phyloP scores from a whole-genome alignment of 2,113 vertebrate genomes.

The Tenebrosternarchus preto region DNA sequence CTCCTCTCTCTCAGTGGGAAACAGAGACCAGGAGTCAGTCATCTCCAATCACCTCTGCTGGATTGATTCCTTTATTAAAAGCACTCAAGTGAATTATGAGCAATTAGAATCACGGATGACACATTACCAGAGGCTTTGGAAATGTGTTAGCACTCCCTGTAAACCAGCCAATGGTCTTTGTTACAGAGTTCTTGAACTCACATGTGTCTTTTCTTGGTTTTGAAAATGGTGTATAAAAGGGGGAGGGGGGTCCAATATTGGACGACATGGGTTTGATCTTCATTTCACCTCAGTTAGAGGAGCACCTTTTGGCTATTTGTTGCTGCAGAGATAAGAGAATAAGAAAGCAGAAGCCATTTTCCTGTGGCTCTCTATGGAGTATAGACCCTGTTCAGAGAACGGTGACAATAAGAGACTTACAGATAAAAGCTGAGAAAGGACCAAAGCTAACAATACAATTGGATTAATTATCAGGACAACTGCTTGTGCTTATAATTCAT shows the following conservation, averaged over 20 bases:
- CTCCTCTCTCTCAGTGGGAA: constrained; percentile 12
- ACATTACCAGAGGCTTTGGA: constrained; percentile 32
- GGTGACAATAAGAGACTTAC: constrained; percentile 22
- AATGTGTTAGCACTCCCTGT: constrained; percentile 31
- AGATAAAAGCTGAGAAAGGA: constrained; percentile 6
- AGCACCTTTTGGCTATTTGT: constrained; percentile 38
- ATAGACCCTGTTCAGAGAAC: constrained; percentile 28
- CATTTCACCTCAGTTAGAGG: constrained; percentile 54
- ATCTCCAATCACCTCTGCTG: constrained; percentile 23
- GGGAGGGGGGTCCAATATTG: not conserved
- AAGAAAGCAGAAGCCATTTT: constrained; percentile 31
- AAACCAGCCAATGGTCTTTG: constrained; percentile 37
- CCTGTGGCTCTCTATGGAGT: not conserved
- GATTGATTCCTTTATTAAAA: constrained; percentile 56
- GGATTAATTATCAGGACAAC: not conserved
- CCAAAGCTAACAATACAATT: not conserved
- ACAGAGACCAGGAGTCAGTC: constrained; percentile 12
- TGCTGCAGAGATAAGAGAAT: constrained; percentile 42
- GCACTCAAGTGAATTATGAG: constrained; percentile 52
- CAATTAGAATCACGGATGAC: constrained; percentile 45
- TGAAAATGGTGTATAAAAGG: constrained; percentile 20
- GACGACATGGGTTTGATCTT: constrained; percentile 40
- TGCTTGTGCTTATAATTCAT: not conserved
- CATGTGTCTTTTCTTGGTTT: not conserved
- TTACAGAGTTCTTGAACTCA: constrained; percentile 40